These are phyloP conservation scores for Callipepla squamata DNA, from an alignment of 2,113 vertebrate species.

Conservation along the genomic window DNA sequence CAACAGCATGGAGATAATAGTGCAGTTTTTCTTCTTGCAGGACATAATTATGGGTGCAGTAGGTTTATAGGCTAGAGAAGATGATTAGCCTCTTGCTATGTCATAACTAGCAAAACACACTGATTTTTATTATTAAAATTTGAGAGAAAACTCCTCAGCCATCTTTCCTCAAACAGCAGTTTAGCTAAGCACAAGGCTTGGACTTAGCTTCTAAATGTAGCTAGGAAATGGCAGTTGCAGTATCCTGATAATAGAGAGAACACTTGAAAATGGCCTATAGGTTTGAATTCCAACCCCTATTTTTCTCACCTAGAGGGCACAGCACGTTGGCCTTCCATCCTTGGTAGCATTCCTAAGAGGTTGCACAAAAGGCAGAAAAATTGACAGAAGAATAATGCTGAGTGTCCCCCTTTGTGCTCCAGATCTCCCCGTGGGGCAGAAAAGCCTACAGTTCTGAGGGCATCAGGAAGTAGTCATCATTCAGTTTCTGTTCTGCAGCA, in stretches of 20 bases:
- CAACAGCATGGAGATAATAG: neutral
- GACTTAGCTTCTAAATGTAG: conserved; percentile 59
- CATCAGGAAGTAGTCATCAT: conserved; percentile 59
- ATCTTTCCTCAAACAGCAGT: conserved; percentile 65
- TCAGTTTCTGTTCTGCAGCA: conserved; percentile 60
- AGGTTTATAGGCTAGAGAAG: neutral
- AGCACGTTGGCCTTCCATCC: conserved; percentile 12
- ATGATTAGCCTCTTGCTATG: conserved; percentile 44
- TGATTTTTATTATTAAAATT: conserved; percentile 48
- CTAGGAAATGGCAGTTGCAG: conserved; percentile 60
- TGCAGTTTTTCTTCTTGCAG: neutral
- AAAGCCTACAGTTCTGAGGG: conserved; percentile 63
- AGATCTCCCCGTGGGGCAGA: neutral
- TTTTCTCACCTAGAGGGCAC: conserved; percentile 44
- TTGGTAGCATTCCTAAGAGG: conserved; percentile 16
- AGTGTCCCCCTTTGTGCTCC: conserved; percentile 38
- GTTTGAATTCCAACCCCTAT: conserved; percentile 49
- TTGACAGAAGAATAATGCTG: conserved; percentile 17
- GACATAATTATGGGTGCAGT: neutral
- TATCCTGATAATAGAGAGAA: conserved; percentile 44
- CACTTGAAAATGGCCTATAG: conserved; percentile 10
- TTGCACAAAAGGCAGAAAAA: conserved; percentile 56
- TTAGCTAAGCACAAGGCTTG: conserved; percentile 55
- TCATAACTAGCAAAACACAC: conserved; percentile 36
- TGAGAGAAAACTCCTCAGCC: conserved; percentile 52